Evolutionary conservation across 2,797 vertebrate species (phyloP).

Genomic region (Sebastes aleutianus): DNA sequence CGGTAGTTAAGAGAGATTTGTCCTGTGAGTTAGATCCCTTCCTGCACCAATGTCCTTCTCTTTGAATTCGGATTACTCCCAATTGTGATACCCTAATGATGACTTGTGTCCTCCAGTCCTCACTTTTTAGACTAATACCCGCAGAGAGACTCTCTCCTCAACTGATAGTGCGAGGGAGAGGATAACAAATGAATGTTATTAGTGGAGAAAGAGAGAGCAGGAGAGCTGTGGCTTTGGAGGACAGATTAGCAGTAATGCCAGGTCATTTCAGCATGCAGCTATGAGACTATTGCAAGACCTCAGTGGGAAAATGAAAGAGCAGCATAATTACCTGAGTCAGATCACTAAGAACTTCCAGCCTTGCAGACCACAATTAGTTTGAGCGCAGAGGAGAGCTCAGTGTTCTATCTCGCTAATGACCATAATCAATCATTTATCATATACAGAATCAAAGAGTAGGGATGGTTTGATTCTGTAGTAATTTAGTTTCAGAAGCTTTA

Average conservation of each 20-base stretch:
- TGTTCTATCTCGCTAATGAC: slow-evolving; percentile 64
- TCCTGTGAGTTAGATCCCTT: slow-evolving; percentile 45
- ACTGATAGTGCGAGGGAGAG: slow-evolving; percentile 40
- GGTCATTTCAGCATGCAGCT: slow-evolving; percentile 61
- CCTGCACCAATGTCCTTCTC: slow-evolving; percentile 40
- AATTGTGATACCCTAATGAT: slow-evolving; percentile 52
- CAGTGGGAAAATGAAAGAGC: slow-evolving; percentile 60
- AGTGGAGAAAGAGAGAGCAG: slow-evolving; percentile 36
- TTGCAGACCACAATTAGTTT: slow-evolving; percentile 57
- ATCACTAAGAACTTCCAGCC: slow-evolving; percentile 56
- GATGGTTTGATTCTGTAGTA: slow-evolving; percentile 52
- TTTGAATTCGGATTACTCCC: slow-evolving; percentile 70
- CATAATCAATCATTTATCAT: slow-evolving; percentile 73
- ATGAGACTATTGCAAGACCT: slow-evolving; percentile 50
- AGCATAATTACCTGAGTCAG: slow-evolving; percentile 68
- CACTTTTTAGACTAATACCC: slow-evolving; percentile 51
- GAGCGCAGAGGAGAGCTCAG: slow-evolving; percentile 27
- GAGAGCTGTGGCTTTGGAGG: slow-evolving; percentile 55
- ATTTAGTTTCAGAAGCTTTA: slow-evolving; percentile 52
- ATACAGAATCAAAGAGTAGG: slow-evolving; percentile 54
- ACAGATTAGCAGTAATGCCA: slow-evolving; percentile 69
- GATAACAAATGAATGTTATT: slow-evolving; percentile 74
- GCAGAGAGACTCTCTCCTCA: slow-evolving; percentile 29
- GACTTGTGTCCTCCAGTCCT: slow-evolving; percentile 65
- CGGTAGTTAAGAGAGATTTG: slow-evolving; percentile 48